These are phyloP conservation scores for Crenichthys baileyi DNA, from an alignment of 2,797 vertebrate genomes.

Conservation along the genomic window DNA sequence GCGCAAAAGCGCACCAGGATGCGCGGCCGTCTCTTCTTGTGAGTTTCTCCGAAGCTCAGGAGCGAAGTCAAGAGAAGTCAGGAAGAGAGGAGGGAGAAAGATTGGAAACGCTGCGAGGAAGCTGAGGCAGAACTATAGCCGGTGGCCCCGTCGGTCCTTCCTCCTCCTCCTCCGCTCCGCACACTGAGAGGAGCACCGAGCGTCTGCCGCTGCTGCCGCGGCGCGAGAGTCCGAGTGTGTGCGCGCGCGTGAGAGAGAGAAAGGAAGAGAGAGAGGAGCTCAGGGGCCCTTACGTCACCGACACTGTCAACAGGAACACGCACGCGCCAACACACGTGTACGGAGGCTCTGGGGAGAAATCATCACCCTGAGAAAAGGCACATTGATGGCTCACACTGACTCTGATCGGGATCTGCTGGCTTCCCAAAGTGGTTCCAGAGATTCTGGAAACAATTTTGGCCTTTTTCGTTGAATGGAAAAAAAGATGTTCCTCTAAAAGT, in stretches of 20 bases:
- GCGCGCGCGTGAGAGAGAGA: conserved; percentile 30
- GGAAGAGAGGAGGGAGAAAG: not conserved
- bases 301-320: conserved; percentile 47
- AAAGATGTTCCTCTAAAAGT: too few species aligned
- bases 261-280: conserved; percentile 9
- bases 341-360: not conserved
- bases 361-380: not conserved
- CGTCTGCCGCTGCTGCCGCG: conserved; percentile 61
- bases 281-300: conserved; percentile 67
- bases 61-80: conserved; percentile 13
- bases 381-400: not conserved
- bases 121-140: conserved; percentile 8
- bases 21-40: conserved; percentile 25
- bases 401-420: not conserved
- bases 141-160: conserved; percentile 43
- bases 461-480: too few species aligned
- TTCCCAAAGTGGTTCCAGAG: not conserved
- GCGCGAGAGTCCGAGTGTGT: conserved; percentile 28
- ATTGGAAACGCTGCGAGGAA: not conserved
- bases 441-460: not conserved
- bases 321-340: conserved; percentile 9
- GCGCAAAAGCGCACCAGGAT: conserved; percentile 55
- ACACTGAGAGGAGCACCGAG: conserved; percentile 61
- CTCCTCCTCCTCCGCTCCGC: conserved; percentile 51
- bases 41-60: conserved; percentile 8